These are phyloP conservation scores for Eristalis arbustorum DNA, from an alignment of 2,888 invertebrate genomes.

Conservation along the genomic window DNA sequence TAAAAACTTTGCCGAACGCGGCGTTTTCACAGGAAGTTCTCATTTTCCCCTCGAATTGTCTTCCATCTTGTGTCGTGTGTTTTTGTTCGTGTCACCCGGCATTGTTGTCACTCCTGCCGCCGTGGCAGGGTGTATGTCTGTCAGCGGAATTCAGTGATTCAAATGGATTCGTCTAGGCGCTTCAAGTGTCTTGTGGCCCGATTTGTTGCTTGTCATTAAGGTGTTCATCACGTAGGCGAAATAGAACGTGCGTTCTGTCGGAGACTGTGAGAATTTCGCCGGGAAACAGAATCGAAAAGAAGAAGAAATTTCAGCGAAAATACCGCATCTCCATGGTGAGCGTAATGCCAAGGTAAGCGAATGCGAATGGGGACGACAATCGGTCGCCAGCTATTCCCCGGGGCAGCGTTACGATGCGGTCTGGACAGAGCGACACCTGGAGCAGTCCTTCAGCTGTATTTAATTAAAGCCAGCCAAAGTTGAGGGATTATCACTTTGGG, in stretches of 20 bases:
- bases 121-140: neutral
- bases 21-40: constrained; percentile 43
- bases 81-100: neutral
- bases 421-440: neutral
- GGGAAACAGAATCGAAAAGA: constrained; percentile 4
- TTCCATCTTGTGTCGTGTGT: neutral
- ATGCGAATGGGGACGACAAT: constrained; percentile 7
- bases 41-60: constrained; percentile 47
- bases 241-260: constrained; percentile 35
- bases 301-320: neutral
- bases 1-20: constrained; percentile 46
- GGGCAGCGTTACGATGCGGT: neutral
- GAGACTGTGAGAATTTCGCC: neutral
- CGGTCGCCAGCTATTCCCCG: neutral
- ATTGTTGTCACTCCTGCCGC: neutral
- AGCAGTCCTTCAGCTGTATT: constrained; percentile 10
- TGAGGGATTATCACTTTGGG: constrained; percentile 51
- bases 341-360: neutral
- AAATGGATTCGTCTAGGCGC: constrained; percentile 21
- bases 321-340: constrained; percentile 19
- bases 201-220: constrained; percentile 43
- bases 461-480: constrained; percentile 31
- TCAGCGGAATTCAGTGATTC: constrained; percentile 8
- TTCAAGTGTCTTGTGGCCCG: constrained; percentile 14
- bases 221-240: constrained; percentile 48